Percentiles rank a stretch among this genome's conserved stretches.
phyloP scores from a whole-genome alignment of 2,888 invertebrate genomes.

The Chydorus sphaericus region DNA sequence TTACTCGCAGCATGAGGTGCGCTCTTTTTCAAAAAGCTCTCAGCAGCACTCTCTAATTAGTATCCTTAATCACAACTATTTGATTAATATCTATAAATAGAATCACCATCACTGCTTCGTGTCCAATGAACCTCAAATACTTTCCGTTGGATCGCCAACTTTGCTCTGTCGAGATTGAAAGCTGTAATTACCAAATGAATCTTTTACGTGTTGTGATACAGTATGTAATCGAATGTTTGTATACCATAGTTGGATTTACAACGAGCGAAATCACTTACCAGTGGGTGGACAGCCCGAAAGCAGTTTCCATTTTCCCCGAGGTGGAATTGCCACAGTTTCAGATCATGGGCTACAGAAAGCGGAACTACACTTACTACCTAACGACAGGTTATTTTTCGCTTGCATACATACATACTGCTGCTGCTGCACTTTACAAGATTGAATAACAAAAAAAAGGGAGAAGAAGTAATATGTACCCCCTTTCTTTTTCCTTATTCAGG shows the following conservation, averaged over 20 bases:
- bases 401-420: no score
- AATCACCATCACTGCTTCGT: conserved; percentile 85
- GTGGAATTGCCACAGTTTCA: conserved; percentile 94
- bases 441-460: no score
- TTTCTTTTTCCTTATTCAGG: no score
- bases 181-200: conserved; percentile 62
- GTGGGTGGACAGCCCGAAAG: conserved; percentile 83
- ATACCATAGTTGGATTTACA: conserved; percentile 92
- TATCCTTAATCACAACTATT: no score
- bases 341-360: conserved; percentile 89
- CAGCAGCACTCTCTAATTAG: no score
- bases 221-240: no score
- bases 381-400: no score
- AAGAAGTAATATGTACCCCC: no score
- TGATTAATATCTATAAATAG: no score
- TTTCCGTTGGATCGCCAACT: conserved; percentile 92
- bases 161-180: conserved; percentile 90
- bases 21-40: no score
- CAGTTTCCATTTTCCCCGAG: conserved; percentile 89
- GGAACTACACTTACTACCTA: conserved; percentile 82
- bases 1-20: conserved; percentile 86
- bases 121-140: conserved; percentile 90
- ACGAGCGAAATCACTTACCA: conserved; percentile 94
- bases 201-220: neutral
- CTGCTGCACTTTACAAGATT: no score